Evolutionary conservation across 2,797 vertebrate species (phyloP), one percentile per base, ranked within the genome.

Genomic region (Serranus cabrilla): DNA sequence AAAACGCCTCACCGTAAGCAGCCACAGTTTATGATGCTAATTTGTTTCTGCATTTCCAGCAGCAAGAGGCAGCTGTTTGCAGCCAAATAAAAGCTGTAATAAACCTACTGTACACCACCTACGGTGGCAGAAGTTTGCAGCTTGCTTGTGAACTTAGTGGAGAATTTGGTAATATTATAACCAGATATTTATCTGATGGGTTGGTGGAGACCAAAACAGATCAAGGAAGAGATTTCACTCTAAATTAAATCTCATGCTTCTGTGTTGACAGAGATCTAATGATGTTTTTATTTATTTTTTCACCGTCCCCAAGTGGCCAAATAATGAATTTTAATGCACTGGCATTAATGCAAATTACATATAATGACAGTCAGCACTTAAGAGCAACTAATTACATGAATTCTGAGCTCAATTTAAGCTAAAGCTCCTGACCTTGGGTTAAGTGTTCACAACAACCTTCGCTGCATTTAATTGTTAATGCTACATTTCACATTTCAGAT

Each of bases 401-500:
- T 61, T 20, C 0, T 2, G 21, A 25, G 14, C 21, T 49, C 13
- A 55, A 23, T 56, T 56, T 7, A 42, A 39, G 45, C 54, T 47
- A 23, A 49, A 75, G 27, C 20, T 37, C 12, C 12, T 0, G 20
- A 68, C 65, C 61, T 62, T 61, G 65, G 54, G 5, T 75, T 57
- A 58, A 71, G 20, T 69, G 17, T 45, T 78, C 43, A 46, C 34
- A 63, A 21, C 6, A 10, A 17, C 42, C 23, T 31, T 27, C 3
- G 27, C 8, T 18, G 11, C 11, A 18, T 72, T 71, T 7, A 21
- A 60, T 39, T 52, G 16, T 2, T 31, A 50, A 31, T 43, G 20
- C 11, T 20, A 11, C 20, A 14, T 27, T 31, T 62, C 7, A 60
- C 39, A 47, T 51, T 67, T 74, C 23, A 31, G 31, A 49, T 55